Evolutionary conservation across 1,140 invertebrate genomes (phyloP).

Genomic region (Lordiphosa collinella): DNA sequence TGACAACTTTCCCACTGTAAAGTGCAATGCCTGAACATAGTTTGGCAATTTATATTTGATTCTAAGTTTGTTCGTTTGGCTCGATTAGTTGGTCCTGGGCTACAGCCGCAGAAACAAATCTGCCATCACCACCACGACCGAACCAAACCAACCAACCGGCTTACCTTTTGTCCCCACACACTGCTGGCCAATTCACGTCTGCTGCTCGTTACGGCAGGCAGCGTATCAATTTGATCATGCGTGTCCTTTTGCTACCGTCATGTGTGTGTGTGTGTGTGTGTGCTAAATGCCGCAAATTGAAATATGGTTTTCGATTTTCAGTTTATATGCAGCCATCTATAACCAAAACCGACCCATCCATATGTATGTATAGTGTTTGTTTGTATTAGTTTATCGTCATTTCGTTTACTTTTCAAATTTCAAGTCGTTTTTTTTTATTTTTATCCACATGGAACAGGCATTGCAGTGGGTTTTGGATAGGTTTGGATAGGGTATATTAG

Average conservation of each 20-base stretch:
- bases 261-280: conserved; percentile 35
- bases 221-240: conserved; percentile 75
- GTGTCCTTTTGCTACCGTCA: conserved; percentile 38
- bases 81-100: conserved; percentile 43
- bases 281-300: conserved; percentile 76
- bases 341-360: conserved; percentile 49
- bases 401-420: conserved; percentile 75
- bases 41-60: conserved; percentile 62
- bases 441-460: background rate
- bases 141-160: conserved; percentile 18
- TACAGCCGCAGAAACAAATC: conserved; percentile 10
- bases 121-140: background rate
- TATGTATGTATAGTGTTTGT: conserved; percentile 27
- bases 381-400: conserved; percentile 66
- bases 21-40: background rate
- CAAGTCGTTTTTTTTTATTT: conserved; percentile 43
- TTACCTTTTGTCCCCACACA: conserved; percentile 6
- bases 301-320: conserved; percentile 77
- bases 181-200: background rate
- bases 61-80: conserved; percentile 10
- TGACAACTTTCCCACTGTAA: too few relatives aligned
- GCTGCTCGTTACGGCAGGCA: conserved; percentile 63
- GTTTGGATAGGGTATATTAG: too few relatives aligned
- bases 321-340: conserved; percentile 76
- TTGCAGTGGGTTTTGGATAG: too few relatives aligned